These are phyloP conservation scores for Phoxinus phoxinus DNA, from an alignment of 2,113 vertebrate species.

Conservation along the genomic window DNA sequence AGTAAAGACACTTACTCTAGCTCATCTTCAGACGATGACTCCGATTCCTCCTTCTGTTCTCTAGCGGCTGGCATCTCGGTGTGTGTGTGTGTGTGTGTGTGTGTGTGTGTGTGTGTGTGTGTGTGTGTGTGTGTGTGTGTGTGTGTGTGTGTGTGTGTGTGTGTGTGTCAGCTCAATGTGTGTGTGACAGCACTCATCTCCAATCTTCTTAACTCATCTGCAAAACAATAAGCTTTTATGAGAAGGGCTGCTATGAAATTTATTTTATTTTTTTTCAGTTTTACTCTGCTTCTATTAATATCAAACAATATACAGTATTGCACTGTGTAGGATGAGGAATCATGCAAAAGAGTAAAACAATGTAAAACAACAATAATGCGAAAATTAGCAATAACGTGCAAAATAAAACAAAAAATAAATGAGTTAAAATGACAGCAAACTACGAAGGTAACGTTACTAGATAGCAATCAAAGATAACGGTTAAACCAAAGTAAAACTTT, in stretches of 20 bases:
- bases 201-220: slow-evolving; percentile 1
- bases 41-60: slow-evolving; percentile 81
- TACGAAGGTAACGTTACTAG: neutral
- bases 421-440: no score
- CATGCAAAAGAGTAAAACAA: neutral
- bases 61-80: slow-evolving; percentile 85
- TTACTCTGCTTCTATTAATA: neutral
- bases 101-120: slow-evolving; percentile 45
- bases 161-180: slow-evolving; percentile 55
- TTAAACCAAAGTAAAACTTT: neutral
- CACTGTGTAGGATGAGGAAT: neutral
- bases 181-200: slow-evolving; percentile 58
- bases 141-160: slow-evolving; percentile 34
- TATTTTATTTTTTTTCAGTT: neutral
- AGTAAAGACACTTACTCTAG: slow-evolving; percentile 69
- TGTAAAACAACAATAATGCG: neutral
- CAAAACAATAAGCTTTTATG: slow-evolving; percentile 14
- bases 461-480: neutral
- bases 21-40: slow-evolving; percentile 82
- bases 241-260: neutral
- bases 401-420: neutral
- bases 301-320: neutral
- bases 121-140: slow-evolving; percentile 55
- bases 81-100: slow-evolving; percentile 21
- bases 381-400: neutral